These are phyloP conservation scores for Apteryx mantelli DNA, from an alignment of 2,113 vertebrate genomes.

Conservation along the genomic window DNA sequence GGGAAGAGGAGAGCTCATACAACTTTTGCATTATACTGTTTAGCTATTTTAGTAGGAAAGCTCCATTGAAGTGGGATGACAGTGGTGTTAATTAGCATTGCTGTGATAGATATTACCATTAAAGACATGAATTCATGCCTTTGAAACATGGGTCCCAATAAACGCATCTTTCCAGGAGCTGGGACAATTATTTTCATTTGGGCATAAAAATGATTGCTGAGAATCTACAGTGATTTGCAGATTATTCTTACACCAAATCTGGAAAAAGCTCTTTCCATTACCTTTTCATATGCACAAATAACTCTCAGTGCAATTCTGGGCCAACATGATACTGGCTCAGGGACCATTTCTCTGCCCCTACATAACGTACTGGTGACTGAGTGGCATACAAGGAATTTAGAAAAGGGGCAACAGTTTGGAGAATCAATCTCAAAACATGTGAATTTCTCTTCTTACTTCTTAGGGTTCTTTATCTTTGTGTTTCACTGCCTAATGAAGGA, in stretches of 20 bases:
- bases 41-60: neutral
- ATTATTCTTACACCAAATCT: neutral
- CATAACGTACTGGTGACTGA: neutral
- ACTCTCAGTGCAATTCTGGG: neutral
- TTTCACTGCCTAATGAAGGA: conserved; percentile 92
- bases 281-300: neutral
- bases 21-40: neutral
- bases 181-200: neutral
- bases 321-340: neutral
- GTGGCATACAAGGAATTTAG: neutral
- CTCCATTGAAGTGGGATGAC: neutral
- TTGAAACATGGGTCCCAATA: neutral
- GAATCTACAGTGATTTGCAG: neutral
- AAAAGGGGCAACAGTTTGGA: neutral
- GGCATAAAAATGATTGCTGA: neutral
- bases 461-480: conserved; percentile 89
- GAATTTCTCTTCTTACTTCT: neutral
- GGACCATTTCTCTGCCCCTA: neutral
- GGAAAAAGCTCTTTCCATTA: neutral
- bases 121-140: neutral
- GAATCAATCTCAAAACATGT: neutral
- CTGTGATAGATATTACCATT: neutral
- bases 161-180: neutral
- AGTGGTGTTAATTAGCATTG: neutral
- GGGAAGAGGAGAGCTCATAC: neutral